Base-by-base conservation (phyloP, 2,113 vertebrate species). In the Mastomys coucha region DNA sequence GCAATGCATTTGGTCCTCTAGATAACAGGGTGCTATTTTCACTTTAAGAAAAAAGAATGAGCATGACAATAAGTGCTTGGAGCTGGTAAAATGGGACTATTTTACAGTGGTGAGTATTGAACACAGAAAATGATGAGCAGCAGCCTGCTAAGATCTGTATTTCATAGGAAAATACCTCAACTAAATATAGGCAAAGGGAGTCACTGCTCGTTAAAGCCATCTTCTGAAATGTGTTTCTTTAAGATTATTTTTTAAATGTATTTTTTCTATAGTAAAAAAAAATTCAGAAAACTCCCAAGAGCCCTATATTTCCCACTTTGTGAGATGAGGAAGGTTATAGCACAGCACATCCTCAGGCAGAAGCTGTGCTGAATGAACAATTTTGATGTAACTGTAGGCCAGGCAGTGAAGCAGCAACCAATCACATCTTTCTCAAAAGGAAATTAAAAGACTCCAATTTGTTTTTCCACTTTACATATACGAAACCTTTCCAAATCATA, bases 1-100 rank as follows among this genome's bases (percentile, higher is more conserved):
- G 88, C 42, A 97, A 93, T 94, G 70, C 80, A 88, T 95, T 95
- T 58, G 88, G 86, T 82, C 45, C 93, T 81, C 76, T 95, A 96
- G 93, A 87, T 65, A 94, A 96, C 70, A 0, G 0, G 86, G 56
- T 56, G n/a, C 73, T 98, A 97, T 94, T 95, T 75, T 97, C 12
- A 85, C 0, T 42, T 76, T 77, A 93, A 92, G 72, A 97, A 53
- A 96, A 39, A 94, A 96, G 73, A 94, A 91, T 87, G 75, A 65
- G 51, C 28, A 24, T 70, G 19, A 97, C 98, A 96, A 97, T 75
- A 94, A 45, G 72, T 96, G 85, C 80, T 80, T 42, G 9, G 36
- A 70, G 5, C 2, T 97, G 93, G 93, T 72, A 89, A 94, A 97
- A 94, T 95, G 60, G 67, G 77, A 82, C 69, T 24, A 2, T 73